Base-by-base conservation (phyloP, 2,797 vertebrate genomes). In the Hirundo rustica region DNA sequence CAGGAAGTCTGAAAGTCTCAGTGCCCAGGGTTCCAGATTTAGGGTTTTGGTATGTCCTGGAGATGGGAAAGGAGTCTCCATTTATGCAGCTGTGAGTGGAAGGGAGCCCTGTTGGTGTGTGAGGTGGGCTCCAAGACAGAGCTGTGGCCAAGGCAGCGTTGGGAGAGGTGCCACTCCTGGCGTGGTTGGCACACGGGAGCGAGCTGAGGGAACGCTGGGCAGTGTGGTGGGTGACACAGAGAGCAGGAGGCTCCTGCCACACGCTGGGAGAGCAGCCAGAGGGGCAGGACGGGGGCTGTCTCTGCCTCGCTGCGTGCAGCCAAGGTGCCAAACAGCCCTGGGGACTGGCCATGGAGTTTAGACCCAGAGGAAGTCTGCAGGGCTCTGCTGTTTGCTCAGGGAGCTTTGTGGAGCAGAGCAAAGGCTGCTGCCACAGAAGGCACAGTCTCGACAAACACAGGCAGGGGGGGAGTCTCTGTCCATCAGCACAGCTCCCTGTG, bases 101-200 rank as follows among this genome's bases (percentile, higher is more conserved):
- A 36, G 64, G 42, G 29, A 48, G 45, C 6, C 0, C 18, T 26
- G 30, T 2, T 42, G 44, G 27, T 9, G 15, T 32, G 40, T 23
- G 29, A 45, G 26, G 44, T 13, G 19, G 27, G 78, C 27, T 55
- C 27, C 19, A 0, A 0, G 32, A 22, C 14, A 44, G 60, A 80
- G 79, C 75, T 2, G 4, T 23, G 75, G 50, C 30, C 29, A 3
- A 29, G 66, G 29, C 42, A 7, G 53, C 0, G 0, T 0, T 30
- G 34, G 3, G 8, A 85, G 71, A 25, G 6, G 0, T 23, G 50
- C 13, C 9, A 0, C 42, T 71, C n/a, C 20, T n/a, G 51, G 38
- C 26, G n/a, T 5, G 3, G 29, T 2, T 25, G 12, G 67, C 6
- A 5, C n/a, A 2, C 0, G 0, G 40, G 17, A 30, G 26, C 0